Evolutionary conservation across 2,113 vertebrate species (phyloP), one percentile per base, ranked within the genome.

Genomic region (Sinocyclocheilus rhinocerous): DNA sequence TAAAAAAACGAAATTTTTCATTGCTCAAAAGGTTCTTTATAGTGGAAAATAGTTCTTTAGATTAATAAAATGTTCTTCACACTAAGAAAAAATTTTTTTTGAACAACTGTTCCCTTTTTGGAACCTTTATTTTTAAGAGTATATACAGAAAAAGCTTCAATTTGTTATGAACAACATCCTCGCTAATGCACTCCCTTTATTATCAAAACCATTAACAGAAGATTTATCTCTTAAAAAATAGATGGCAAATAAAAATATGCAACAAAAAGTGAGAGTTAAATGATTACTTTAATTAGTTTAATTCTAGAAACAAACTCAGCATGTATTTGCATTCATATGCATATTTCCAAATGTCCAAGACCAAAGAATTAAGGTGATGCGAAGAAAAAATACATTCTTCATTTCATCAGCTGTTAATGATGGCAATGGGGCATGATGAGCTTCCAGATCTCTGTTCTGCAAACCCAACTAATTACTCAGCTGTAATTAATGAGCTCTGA

Each of bases 401-500:
- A 36, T 24, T 57, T 80, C 3, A 59, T 81, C 59, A 65, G 36
- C 59, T 81, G 59, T 29, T 65, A 11, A 81, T 39, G 78, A 81
- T 81, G 57, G 22, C 59, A 70, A 16, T 33, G 9, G 10, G 26
- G 63, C 63, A 83, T 33, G 26, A 52, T 67, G 20, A 83, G 24
- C 26, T 70, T 81, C n/a, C 57, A 81, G 22, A 9, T 65, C 33
- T 50, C 33, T 50, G 39, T 29, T 67, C 15, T 50, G 42, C 16
- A 11, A 26, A 70, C 63, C 61, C 80, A 57, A 69, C 42, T 52
- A 15, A 70, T 15, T 52, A 70, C 63, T 36, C 59, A 63, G 1
- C 80, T 82, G 2, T 42, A 33, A 50, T 70, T 39, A 57, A 59
- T 42, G 50, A 73, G 67, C 45, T 83, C 69, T 83, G 69, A 83